Evolutionary conservation across 2,797 vertebrate species (phyloP).

Genomic region (Linurgus olivaceus): DNA sequence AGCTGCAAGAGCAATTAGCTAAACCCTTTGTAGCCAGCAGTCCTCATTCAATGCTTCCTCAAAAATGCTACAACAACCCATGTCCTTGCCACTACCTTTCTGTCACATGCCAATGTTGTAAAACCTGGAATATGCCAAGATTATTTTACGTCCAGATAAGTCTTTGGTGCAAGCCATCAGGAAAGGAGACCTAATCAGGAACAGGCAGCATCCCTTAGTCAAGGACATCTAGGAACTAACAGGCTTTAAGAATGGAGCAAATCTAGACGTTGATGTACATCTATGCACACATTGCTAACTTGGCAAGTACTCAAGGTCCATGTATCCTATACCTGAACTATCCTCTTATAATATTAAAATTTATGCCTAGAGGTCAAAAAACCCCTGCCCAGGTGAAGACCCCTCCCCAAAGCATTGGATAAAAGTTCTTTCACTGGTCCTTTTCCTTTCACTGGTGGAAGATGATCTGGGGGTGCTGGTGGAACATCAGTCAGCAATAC

Average conservation of each 20-base stretch:
- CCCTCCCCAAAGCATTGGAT: neutral
- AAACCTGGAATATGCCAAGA: neutral
- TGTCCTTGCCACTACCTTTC: neutral
- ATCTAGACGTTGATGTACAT: neutral
- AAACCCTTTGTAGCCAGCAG: neutral
- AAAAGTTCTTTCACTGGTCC: neutral
- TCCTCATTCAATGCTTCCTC: neutral
- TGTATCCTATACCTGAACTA: neutral
- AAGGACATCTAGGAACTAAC: neutral
- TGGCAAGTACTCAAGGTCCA: neutral
- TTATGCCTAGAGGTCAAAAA: neutral
- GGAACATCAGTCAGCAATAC: neutral
- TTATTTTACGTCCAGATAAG: neutral
- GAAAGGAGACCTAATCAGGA: neutral
- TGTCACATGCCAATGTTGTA: neutral
- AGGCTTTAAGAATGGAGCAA: neutral
- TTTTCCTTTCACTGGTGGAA: neutral
- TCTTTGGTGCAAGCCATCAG: neutral
- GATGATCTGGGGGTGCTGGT: neutral
- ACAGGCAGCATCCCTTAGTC: neutral
- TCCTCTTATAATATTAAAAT: neutral
- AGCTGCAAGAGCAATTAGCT: neutral
- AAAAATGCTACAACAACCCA: neutral
- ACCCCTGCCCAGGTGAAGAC: neutral
- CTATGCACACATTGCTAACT: neutral